Evolutionary conservation across 2,797 vertebrate genomes (phyloP), one percentile per base, ranked within the genome.

Genomic region (Champsocephalus esox): DNA sequence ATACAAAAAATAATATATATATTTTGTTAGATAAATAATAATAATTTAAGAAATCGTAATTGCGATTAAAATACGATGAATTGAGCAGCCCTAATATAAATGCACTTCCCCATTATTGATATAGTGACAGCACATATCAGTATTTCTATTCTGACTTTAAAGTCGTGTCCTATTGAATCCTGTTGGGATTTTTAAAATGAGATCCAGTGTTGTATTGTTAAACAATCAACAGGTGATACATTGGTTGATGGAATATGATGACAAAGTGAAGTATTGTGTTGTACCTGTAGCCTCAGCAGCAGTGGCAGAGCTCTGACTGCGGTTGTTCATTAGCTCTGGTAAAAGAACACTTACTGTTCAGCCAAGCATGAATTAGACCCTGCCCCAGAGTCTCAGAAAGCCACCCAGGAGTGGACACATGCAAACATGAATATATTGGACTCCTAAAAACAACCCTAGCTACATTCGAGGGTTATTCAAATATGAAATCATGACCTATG

Each of bases 371-470:
- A 71, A 75, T 73, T 65, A 0, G 64, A 77, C 65, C n/a, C 2
- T 49, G 45, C 81, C 73, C 64, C 72, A 78, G 49, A 86, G 80
- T 80, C 87, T 87, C 86, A 87, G 88, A 85, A 46, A 46, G 8
- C 4, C 64, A 50, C 73, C 77, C 81, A 77, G 63, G 21, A 24
- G 21, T 24, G 21, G 69, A 79, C 76, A 64, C 62, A 59, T 76
- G 56, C 46, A 16, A 3, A 0, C 46, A 16, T 6, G 0, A 75
- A 71, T 43, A 66, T n/a, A 55, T 60, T 73, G n/a, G 43, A 75
- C 52, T 67, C 48, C 46, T 52, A 10, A 51, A 66, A 61, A 55
- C 7, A 60, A 48, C 7, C 50, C 62, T 12, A 17, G 14, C 48
- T 38, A 57, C 24, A 28, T 73, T 51, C 28, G 16, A 12, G 19